Evolutionary conservation across 2,797 vertebrate genomes (phyloP).

Genomic region (Microtus californicus): DNA sequence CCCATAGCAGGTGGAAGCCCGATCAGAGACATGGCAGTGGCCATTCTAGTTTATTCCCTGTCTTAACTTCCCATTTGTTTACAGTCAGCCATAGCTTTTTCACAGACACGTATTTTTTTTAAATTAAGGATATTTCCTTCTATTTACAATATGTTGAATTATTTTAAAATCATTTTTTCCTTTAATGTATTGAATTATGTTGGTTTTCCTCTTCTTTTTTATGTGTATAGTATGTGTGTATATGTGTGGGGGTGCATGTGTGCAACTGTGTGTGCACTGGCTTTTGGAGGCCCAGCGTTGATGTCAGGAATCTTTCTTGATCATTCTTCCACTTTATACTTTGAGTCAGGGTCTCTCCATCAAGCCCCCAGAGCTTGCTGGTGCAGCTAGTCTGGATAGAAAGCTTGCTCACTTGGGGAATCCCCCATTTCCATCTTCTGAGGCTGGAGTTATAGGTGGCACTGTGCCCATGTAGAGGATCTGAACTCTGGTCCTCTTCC

Average conservation of each 20-base stretch:
- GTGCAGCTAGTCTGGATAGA: neutral
- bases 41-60: neutral
- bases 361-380: neutral
- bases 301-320: neutral
- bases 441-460: neutral
- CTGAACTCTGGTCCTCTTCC: neutral
- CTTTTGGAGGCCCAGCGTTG: neutral
- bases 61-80: neutral
- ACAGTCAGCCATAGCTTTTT: neutral
- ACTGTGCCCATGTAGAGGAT: neutral
- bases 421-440: neutral
- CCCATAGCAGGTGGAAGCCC: neutral
- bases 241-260: no score
- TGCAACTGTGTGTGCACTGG: neutral
- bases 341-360: neutral
- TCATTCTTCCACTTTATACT: neutral
- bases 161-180: neutral
- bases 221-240: neutral
- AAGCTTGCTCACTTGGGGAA: neutral
- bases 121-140: neutral
- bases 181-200: slow-evolving; percentile 15
- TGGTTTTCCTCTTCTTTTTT: no score
- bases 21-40: neutral
- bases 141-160: neutral
- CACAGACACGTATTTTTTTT: neutral